Percentiles rank a stretch among this genome's conserved stretches.
These are phyloP conservation scores for Magallana ariakensis DNA, from an alignment of 1,140 invertebrate genomes.

Conservation along the genomic window DNA sequence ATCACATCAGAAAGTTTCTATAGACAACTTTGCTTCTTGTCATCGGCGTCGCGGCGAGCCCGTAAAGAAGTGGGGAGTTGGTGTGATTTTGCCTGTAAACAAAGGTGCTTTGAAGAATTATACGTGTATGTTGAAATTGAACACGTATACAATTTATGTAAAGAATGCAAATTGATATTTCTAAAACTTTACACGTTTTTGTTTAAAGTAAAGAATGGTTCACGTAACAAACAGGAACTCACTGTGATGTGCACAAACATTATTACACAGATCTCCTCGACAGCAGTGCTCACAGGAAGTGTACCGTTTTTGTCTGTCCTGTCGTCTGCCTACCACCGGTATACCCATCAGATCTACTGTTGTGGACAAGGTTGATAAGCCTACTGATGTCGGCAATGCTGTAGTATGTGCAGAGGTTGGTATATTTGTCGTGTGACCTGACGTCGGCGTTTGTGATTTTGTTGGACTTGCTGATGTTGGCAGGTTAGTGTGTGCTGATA, in stretches of 20 bases:
- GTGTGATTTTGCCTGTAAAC: neutral
- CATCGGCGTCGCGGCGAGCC: neutral
- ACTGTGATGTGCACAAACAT: neutral
- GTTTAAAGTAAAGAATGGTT: neutral
- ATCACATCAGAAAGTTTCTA: too few relatives aligned
- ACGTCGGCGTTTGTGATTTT: too few relatives aligned
- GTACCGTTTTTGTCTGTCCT: neutral
- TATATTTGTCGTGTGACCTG: neutral
- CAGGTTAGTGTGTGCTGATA: neutral
- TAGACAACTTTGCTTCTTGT: too few relatives aligned
- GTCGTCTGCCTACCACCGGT: neutral
- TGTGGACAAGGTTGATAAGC: neutral
- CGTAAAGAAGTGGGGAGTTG: neutral
- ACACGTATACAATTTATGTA: neutral
- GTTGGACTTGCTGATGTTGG: neutral
- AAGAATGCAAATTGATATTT: neutral
- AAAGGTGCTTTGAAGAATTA: neutral
- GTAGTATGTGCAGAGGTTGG: neutral
- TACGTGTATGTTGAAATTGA: neutral
- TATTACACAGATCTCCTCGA: neutral
- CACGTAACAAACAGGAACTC: neutral
- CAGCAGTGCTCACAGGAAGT: conserved; percentile 22
- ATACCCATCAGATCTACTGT: neutral
- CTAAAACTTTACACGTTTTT: neutral
- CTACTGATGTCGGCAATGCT: neutral